Conservation (phyloP, 2,888 invertebrate genomes). For the Cephonodes hylas region DNA sequence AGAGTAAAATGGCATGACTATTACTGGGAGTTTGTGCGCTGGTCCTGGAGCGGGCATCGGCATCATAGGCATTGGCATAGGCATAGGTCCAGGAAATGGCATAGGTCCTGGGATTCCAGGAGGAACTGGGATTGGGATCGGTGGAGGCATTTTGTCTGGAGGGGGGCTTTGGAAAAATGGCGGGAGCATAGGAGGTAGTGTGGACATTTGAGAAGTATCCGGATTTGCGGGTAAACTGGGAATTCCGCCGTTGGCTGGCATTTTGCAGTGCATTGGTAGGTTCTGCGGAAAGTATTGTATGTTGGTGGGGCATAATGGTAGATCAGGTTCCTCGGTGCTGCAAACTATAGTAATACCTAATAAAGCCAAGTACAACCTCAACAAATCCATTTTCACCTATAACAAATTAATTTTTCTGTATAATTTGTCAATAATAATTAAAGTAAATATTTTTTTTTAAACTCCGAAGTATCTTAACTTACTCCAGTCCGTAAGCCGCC, state of each 20-base stretch:
- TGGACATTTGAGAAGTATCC: conserved; percentile 19
- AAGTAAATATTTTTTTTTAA: not conserved
- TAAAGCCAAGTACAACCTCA: conserved; percentile 28
- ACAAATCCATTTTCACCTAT: conserved; percentile 42
- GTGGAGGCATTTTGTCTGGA: conserved; percentile 33
- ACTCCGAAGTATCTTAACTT: not conserved
- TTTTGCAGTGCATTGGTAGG: conserved; percentile 72
- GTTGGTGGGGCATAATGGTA: conserved; percentile 64
- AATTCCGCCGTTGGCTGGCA: conserved; percentile 43
- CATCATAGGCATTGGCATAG: conserved; percentile 24
- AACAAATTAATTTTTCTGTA: conserved; percentile 23
- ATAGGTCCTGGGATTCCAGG: conserved; percentile 29
- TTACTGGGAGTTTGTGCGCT: conserved; percentile 63
- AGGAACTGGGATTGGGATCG: conserved; percentile 38
- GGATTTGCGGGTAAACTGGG: conserved; percentile 17
- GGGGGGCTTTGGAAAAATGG: conserved; percentile 34
- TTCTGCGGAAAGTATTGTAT: conserved; percentile 63
- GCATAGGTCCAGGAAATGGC: conserved; percentile 20
- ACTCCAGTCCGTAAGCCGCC: not conserved
- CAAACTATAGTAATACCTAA: conserved; percentile 24
- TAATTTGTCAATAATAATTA: not conserved
- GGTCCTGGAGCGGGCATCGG: conserved; percentile 30
- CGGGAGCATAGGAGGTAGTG: conserved; percentile 33
- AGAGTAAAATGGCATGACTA: conserved; percentile 74
- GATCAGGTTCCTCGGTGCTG: conserved; percentile 42